Base-by-base conservation (phyloP, 2,888 invertebrate species). In the Trissolcus brochymenae region DNA sequence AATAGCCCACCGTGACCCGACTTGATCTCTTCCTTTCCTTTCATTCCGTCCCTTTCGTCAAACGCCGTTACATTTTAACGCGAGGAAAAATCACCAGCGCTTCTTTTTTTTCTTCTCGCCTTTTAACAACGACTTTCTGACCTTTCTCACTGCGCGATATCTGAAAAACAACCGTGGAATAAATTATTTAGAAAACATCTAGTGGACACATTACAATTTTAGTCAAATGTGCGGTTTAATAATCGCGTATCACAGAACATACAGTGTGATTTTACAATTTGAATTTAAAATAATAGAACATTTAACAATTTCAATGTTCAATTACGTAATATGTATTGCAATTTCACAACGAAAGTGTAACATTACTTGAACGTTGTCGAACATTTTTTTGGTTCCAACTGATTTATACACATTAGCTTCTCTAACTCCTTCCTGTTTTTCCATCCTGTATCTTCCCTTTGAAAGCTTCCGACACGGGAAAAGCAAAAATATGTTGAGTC, bases 1-100 rank as follows among this genome's bases (percentile, higher is more conserved):
- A 77, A 77, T 77, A 77, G 77, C 65, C 77, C 72, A 65, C 68
- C 67, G 77, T 77, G 77, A 77, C 77, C 77, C 16, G 68, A 68
- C 72, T 77, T 77, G 72, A 73, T 77, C 77, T 73, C 77, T 73
- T 77, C 77, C 77, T 73, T 72, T 72, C 68, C 59, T 59, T 72
- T 66, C 61, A 60, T 65, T 56, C 65, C 56, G 57, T 35, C 25
- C 50, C 46, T 46, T 70, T 61, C 65, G 68, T 70, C 75, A 67
- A 74, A 67, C 68, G 40, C 75, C 75, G 75, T 75, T 75, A 68
- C 60, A 43, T 64, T 75, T 75, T 75, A 64, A 70, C 68, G 60
- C 68, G 59, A 62, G 67, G 66, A 67, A 66, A 67, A 74, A 61
- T 73, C 60, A 53, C 56, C 49, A 51, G 60, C 9, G 41, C 60